Evolutionary conservation across 1,140 invertebrate genomes (phyloP).

Genomic region (Macrosteles quadrilineatus): DNA sequence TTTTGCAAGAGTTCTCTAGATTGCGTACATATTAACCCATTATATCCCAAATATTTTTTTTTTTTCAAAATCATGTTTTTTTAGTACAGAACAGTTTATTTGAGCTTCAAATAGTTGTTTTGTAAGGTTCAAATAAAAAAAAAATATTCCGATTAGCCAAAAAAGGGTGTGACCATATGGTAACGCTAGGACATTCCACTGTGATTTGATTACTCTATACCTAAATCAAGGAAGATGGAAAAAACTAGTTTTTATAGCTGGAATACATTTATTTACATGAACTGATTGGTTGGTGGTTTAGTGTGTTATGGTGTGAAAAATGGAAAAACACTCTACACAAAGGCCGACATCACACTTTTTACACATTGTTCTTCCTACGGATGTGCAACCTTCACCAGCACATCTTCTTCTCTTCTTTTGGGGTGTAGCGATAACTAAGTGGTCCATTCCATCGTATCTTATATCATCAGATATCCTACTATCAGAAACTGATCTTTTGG

Average conservation of each 20-base stretch:
- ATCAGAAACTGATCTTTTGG: neutral
- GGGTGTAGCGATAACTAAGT: constrained; percentile 6
- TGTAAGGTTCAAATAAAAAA: no score
- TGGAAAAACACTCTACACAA: constrained; percentile 24
- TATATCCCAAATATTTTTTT: constrained; percentile 12
- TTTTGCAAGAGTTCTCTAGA: no score
- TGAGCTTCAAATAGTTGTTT: no score
- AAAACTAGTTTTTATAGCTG: neutral
- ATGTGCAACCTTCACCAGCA: neutral
- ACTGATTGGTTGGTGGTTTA: no score
- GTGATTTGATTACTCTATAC: constrained; percentile 3
- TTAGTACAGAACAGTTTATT: neutral
- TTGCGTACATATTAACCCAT: no score
- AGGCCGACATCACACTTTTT: constrained; percentile 31
- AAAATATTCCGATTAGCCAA: no score
- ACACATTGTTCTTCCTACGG: constrained; percentile 9
- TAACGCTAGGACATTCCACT: no score
- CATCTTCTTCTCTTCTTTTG: constrained; percentile 31
- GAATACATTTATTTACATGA: no score
- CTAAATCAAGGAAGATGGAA: constrained; percentile 1
- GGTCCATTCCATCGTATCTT: constrained; percentile 28
- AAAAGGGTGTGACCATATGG: no score
- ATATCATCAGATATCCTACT: constrained; percentile 1
- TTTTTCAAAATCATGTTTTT: no score
- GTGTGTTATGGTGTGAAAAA: constrained; percentile 16